Evolutionary conservation across 2,797 vertebrate species (phyloP).

Genomic region (Pampus argenteus): DNA sequence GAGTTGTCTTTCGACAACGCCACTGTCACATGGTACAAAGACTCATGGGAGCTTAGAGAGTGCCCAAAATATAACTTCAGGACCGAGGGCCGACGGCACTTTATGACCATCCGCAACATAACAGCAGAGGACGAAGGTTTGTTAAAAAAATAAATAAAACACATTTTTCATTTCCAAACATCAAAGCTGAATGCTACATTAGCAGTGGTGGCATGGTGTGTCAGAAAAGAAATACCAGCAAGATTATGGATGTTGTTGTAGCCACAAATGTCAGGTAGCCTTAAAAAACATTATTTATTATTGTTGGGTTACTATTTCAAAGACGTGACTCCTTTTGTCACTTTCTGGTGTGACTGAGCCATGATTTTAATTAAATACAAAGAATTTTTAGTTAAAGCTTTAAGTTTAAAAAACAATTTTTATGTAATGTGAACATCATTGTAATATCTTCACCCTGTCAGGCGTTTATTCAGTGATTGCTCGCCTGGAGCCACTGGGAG

Average conservation of each 20-base stretch:
- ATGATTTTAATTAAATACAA: background rate
- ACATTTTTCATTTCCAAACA: too few species aligned
- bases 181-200: too few species aligned
- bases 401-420: too few species aligned
- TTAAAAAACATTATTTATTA: too few species aligned
- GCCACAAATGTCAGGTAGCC: too few species aligned
- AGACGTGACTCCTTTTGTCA: too few species aligned
- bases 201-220: too few species aligned
- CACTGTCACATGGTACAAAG: slow-evolving; percentile 94
- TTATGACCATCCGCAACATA: slow-evolving; percentile 95
- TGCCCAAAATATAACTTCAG: slow-evolving; percentile 94
- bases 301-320: too few species aligned
- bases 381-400: background rate
- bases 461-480: slow-evolving; percentile 95
- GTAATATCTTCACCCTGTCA: slow-evolving; percentile 66
- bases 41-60: slow-evolving; percentile 90
- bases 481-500: slow-evolving; percentile 90
- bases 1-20: slow-evolving; percentile 95
- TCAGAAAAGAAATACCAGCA: too few species aligned
- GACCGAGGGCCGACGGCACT: slow-evolving; percentile 91
- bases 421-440: background rate
- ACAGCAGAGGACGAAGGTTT: slow-evolving; percentile 95
- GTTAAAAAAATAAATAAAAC: slow-evolving; percentile 13
- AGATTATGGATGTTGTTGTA: too few species aligned
- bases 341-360: background rate